A percentile compares a stretch with the other conserved stretches of the same genome.
Conservation (phyloP, 2,113 vertebrate genomes). For the Anarhynchus alexandrinus region DNA sequence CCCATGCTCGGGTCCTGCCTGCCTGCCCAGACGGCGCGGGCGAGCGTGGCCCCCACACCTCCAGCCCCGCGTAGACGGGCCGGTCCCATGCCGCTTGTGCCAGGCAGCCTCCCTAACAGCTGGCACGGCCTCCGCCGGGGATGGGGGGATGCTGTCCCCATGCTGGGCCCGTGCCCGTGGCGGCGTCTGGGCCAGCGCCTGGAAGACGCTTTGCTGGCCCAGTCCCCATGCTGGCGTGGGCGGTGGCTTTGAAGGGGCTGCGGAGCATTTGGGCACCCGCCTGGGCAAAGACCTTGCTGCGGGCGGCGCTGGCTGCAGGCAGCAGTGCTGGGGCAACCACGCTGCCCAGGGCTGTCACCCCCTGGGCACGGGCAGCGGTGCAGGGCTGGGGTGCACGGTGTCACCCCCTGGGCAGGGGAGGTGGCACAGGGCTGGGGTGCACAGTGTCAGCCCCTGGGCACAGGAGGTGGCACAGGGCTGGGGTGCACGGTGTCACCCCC, state of each 20-base stretch:
- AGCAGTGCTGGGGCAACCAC: background rate
- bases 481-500: background rate
- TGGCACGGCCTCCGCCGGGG: background rate
- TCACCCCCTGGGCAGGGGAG: accelerated
- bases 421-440: background rate
- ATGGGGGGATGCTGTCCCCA: background rate
- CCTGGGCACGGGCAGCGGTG: accelerated
- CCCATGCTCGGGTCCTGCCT: accelerated
- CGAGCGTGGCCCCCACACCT: accelerated
- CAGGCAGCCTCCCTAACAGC: background rate
- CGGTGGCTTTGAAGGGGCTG: background rate
- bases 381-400: background rate
- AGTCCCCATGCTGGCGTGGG: background rate
- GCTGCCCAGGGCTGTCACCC: background rate
- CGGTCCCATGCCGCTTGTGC: background rate
- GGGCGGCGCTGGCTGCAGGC: background rate
- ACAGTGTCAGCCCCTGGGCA: background rate
- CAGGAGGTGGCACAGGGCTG: accelerated
- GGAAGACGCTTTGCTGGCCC: background rate
- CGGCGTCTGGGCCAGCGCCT: background rate
- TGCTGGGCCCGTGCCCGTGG: background rate
- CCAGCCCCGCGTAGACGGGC: accelerated
- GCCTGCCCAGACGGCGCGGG: background rate
- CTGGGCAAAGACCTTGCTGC: background rate
- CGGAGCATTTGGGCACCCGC: background rate